A percentile compares a stretch with the other conserved stretches of the same genome.
Evolutionary conservation across 2,797 vertebrate species (phyloP).

Genomic region (Heliangelus exortis): DNA sequence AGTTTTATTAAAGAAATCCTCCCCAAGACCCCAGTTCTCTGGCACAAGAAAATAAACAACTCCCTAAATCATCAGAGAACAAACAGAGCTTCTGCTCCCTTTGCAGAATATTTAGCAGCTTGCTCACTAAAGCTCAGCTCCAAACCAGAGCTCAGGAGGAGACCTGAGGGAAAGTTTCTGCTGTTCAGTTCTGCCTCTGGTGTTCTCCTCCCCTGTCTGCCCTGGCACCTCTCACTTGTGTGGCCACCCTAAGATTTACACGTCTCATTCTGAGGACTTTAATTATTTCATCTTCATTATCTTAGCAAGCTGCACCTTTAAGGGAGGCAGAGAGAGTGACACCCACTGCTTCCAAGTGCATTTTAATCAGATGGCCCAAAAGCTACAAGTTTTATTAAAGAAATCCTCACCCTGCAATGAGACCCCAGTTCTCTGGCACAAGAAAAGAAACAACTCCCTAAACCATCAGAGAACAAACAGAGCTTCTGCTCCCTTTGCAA

Average conservation of each 20-base stretch:
- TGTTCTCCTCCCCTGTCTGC: not conserved
- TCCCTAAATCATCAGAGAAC: not conserved
- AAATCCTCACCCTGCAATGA: too few species aligned
- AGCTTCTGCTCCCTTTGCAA: too few species aligned
- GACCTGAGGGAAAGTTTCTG: not conserved
- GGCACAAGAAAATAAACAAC: not conserved
- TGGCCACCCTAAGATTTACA: not conserved
- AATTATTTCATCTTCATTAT: not conserved
- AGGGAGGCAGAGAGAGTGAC: not conserved
- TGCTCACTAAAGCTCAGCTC: not conserved
- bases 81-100: not conserved
- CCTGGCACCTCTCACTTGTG: too few species aligned
- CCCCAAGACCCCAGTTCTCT: not conserved
- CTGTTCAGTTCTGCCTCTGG: accelerated
- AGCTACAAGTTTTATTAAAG: too few species aligned
- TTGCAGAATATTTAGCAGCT: not conserved
- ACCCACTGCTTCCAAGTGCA: not conserved
- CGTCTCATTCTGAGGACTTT: not conserved
- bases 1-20: not conserved
- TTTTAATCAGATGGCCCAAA: too few species aligned
- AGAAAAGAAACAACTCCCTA: too few species aligned
- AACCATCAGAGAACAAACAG: too few species aligned
- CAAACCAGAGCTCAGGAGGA: not conserved
- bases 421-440: too few species aligned
- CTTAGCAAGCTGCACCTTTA: not conserved